A percentile compares a stretch with the other conserved stretches of the same genome.
phyloP scores from a whole-genome alignment of 2,113 vertebrate species.

The Pluvialis apricaria region DNA sequence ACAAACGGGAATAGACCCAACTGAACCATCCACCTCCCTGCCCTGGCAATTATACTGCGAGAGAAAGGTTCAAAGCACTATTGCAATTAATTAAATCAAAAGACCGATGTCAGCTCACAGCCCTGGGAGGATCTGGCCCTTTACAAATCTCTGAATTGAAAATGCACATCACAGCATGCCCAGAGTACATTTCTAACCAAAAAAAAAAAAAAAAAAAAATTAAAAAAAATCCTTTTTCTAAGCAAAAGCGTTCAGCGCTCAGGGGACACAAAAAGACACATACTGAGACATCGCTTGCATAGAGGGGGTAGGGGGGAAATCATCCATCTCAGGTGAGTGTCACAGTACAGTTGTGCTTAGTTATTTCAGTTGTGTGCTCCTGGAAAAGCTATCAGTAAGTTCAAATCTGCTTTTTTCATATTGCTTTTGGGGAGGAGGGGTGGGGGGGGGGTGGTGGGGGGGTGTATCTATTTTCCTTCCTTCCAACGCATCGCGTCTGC shows the following conservation, averaged over 20 bases:
- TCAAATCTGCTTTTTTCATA: conserved; percentile 8
- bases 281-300: not conserved
- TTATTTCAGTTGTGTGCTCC: not conserved
- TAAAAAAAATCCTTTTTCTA: not conserved
- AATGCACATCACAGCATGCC: not conserved
- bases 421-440: not conserved
- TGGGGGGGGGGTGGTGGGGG: too few species aligned
- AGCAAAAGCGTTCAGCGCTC: not conserved
- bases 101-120: not conserved
- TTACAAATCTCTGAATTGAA: not conserved
- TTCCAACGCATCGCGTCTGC: not conserved
- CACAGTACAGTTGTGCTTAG: not conserved
- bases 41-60: not conserved
- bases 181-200: not conserved
- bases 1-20: not conserved
- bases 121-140: not conserved
- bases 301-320: not conserved
- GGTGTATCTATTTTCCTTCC: not conserved
- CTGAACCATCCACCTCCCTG: not conserved
- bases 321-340: conserved; percentile 18
- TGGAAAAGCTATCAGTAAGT: conserved; percentile 41
- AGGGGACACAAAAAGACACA: not conserved
- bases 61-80: not conserved
- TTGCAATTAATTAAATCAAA: not conserved
- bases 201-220: not conserved